Evolutionary conservation across 1,140 invertebrate species (phyloP).

Genomic region (Brachionus calyciflorus): DNA sequence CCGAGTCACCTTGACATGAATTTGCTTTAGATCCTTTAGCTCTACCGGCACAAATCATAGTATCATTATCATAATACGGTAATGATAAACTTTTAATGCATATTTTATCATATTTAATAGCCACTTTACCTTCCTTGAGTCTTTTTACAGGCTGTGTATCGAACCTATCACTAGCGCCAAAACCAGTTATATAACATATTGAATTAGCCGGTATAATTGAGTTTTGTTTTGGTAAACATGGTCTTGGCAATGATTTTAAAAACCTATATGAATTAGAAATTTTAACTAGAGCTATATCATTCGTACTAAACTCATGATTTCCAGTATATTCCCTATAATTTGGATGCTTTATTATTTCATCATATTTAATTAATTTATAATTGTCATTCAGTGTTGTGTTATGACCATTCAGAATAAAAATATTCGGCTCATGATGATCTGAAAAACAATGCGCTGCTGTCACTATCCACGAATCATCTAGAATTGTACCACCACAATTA

Average conservation of each 20-base stretch:
- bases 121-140: constrained; percentile 40
- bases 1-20: constrained; percentile 41
- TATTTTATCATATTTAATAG: constrained; percentile 28
- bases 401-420: constrained; percentile 25
- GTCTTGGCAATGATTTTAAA: neutral
- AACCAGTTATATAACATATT: constrained; percentile 44
- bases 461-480: constrained; percentile 33
- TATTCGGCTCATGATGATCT: constrained; percentile 9
- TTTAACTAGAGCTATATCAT: constrained; percentile 35
- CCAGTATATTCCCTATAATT: constrained; percentile 21
- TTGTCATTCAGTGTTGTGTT: constrained; percentile 11
- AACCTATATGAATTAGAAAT: neutral
- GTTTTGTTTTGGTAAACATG: constrained; percentile 28
- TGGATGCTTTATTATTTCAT: constrained; percentile 29
- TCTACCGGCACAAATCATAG: constrained; percentile 41
- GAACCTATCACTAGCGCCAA: neutral
- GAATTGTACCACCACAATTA: constrained; percentile 40
- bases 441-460: constrained; percentile 46
- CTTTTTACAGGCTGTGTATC: constrained; percentile 12
- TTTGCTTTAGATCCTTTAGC: constrained; percentile 6
- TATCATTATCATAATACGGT: neutral
- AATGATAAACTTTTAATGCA: constrained; percentile 25
- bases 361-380: constrained; percentile 35
- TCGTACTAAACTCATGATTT: constrained; percentile 21
- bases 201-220: constrained; percentile 32